Percentiles rank a stretch among this genome's conserved stretches.
phyloP scores from a whole-genome alignment of 2,797 vertebrate species.

The Masticophis lateralis region DNA sequence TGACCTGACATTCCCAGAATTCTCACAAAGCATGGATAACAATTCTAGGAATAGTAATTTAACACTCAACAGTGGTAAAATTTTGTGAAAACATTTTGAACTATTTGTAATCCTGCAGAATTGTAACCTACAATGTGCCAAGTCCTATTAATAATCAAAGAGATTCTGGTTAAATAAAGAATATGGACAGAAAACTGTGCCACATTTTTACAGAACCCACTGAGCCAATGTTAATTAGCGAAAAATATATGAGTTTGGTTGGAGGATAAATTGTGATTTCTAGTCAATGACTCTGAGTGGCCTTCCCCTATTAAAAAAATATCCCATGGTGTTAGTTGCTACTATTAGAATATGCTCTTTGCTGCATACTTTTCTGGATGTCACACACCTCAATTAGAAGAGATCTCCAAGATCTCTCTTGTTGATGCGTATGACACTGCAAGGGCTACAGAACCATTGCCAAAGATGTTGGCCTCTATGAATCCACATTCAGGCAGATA shows the following conservation, averaged over 20 bases:
- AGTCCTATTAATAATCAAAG: background rate
- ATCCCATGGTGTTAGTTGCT: background rate
- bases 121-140: background rate
- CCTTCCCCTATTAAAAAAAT: background rate
- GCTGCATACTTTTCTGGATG: background rate
- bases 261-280: background rate
- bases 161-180: background rate
- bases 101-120: background rate
- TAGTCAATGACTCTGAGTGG: background rate
- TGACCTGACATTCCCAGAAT: background rate
- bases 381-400: background rate
- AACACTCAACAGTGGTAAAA: background rate
- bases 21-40: background rate
- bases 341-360: background rate
- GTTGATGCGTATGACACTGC: background rate
- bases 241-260: background rate
- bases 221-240: background rate
- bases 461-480: background rate
- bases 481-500: background rate
- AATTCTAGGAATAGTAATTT: background rate
- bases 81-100: background rate
- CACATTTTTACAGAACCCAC: background rate
- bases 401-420: background rate
- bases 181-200: background rate
- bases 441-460: background rate